A percentile compares a stretch with the other conserved stretches of the same genome.
Evolutionary conservation across 2,113 vertebrate genomes (phyloP).

Genomic region (Anser brachyrhynchus): DNA sequence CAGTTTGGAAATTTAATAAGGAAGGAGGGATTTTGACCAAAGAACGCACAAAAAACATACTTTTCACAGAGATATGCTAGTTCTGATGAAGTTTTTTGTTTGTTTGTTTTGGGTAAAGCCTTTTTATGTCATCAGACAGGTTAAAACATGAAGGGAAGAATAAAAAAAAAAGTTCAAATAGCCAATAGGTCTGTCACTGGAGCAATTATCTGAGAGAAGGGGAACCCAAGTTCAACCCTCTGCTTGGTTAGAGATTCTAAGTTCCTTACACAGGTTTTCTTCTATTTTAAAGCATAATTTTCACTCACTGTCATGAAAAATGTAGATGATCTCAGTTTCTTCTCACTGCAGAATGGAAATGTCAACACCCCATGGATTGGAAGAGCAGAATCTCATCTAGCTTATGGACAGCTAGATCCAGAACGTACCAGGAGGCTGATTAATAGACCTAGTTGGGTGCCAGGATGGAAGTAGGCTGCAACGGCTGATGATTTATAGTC

Average conservation of each 20-base stretch:
- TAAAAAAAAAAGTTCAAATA: neutral
- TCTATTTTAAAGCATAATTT: neutral
- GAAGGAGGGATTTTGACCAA: neutral
- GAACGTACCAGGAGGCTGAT: neutral
- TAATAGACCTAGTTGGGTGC: neutral
- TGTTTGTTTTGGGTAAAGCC: neutral
- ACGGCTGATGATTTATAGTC: neutral
- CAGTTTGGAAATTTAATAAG: neutral
- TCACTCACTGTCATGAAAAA: neutral
- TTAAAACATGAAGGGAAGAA: neutral
- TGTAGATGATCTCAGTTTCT: neutral
- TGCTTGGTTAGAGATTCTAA: neutral
- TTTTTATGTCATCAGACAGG: neutral
- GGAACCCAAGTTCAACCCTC: neutral
- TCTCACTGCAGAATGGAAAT: constrained; percentile 4
- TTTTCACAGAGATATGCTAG: neutral
- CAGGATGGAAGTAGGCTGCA: neutral
- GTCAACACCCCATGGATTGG: neutral
- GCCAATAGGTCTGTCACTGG: neutral
- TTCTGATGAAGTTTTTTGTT: neutral
- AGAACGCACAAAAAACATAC: neutral
- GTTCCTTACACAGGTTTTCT: neutral
- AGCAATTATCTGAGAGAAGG: neutral
- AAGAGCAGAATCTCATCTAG: neutral
- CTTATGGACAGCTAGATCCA: neutral